These are phyloP conservation scores for Apostichopus californicus DNA, from an alignment of 35 echinoderm and acorn worm species.

Conservation along the genomic window DNA sequence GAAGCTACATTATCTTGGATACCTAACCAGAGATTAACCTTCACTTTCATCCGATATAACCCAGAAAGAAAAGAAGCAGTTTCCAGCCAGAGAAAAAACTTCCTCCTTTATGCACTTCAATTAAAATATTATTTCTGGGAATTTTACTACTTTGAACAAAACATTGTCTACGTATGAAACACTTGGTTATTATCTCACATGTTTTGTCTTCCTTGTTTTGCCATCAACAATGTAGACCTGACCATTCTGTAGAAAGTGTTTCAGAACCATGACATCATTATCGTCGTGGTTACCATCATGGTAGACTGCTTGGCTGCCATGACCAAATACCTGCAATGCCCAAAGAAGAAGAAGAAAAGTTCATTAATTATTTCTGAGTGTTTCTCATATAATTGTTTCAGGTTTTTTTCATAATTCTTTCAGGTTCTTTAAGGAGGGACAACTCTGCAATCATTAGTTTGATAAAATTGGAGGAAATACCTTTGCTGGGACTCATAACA, in stretches of 20 bases:
- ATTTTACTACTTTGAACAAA: too few species aligned
- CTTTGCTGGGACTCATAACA: too few species aligned
- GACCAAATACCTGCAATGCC: conserved; percentile 70
- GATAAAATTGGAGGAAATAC: too few species aligned
- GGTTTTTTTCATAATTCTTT: neutral
- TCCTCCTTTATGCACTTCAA: too few species aligned
- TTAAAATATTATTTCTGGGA: too few species aligned
- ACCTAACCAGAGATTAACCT: too few species aligned
- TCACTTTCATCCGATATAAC: too few species aligned
- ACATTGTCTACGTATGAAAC: too few species aligned
- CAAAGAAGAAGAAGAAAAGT: neutral
- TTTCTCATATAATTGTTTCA: neutral
- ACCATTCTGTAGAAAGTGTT: conserved; percentile 83
- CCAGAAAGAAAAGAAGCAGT: too few species aligned
- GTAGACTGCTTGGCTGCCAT: conserved; percentile 74
- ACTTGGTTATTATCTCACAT: conserved; percentile 50
- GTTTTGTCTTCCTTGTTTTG: conserved; percentile 91
- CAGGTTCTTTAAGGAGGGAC: neutral
- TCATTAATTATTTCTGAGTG: too few species aligned
- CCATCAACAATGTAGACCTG: conserved; percentile 79
- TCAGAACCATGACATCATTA: conserved; percentile 75
- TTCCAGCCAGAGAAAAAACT: too few species aligned
- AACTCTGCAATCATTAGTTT: neutral
- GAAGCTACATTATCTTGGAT: too few species aligned
- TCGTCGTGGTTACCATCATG: conserved; percentile 74